Evolutionary conservation across 2,113 vertebrate species (phyloP).

Genomic region (Nothoprocta perdicaria): DNA sequence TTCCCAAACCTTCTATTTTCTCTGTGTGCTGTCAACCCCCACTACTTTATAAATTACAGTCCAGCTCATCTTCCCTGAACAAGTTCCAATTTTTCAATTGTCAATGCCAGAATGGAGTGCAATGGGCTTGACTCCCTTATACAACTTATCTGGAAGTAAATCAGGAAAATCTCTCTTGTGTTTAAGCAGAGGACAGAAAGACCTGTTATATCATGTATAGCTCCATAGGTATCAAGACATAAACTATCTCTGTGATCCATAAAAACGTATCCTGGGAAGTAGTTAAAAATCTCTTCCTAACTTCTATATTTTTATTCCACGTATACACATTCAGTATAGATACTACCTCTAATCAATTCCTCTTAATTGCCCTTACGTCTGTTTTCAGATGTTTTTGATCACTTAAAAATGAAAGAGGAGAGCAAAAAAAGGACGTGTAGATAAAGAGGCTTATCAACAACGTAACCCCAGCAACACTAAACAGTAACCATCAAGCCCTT

Average conservation of each 20-base stretch:
- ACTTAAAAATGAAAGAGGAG: background rate
- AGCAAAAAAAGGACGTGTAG: background rate
- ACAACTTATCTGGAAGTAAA: background rate
- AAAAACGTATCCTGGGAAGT: background rate
- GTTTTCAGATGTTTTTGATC: background rate
- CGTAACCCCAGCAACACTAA: background rate
- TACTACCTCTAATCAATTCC: background rate
- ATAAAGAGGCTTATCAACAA: background rate
- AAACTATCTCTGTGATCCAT: background rate
- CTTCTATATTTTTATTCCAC: background rate
- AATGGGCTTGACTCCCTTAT: background rate
- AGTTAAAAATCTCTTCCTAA: background rate
- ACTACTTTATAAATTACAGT: background rate
- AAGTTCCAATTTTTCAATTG: background rate
- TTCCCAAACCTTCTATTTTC: slow-evolving; percentile 31
- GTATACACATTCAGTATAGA: background rate
- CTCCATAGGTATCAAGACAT: background rate
- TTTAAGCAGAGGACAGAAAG: background rate
- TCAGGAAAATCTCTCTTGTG: background rate
- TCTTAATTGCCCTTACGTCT: background rate
- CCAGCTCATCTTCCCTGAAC: slow-evolving; percentile 54
- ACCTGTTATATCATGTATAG: background rate
- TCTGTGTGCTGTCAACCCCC: slow-evolving; percentile 22
- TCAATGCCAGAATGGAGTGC: slow-evolving; percentile 9
- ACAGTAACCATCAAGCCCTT: background rate